These are phyloP conservation scores for Leptothorax acervorum DNA, from an alignment of 2,888 invertebrate species.

Conservation along the genomic window DNA sequence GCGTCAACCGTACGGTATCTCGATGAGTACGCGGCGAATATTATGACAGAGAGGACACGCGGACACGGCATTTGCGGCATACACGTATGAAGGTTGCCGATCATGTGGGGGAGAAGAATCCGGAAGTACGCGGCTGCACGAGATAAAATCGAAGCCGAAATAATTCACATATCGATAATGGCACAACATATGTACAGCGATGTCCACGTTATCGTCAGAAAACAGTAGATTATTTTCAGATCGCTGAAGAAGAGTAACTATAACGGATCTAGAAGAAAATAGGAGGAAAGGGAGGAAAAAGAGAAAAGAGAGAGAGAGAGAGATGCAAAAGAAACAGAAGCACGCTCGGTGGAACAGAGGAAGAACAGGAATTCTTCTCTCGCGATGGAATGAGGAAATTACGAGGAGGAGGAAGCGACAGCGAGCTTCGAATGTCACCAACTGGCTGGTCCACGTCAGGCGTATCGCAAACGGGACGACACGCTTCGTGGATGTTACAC, in stretches of 20 bases:
- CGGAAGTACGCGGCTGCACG: not conserved
- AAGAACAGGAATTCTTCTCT: slow-evolving; percentile 38
- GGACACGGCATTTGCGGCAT: not conserved
- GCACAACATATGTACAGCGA: not conserved
- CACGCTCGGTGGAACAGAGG: not conserved
- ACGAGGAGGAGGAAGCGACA: slow-evolving; percentile 70
- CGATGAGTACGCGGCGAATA: slow-evolving; percentile 43
- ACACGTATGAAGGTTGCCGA: not conserved
- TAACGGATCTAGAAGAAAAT: slow-evolving; percentile 7
- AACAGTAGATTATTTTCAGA: not conserved
- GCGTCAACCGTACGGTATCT: slow-evolving; percentile 59
- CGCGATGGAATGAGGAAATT: slow-evolving; percentile 78
- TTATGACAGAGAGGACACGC: slow-evolving; percentile 34
- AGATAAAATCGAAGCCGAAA: slow-evolving; percentile 13
- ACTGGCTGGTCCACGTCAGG: slow-evolving; percentile 75
- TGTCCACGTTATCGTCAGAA: not conserved
- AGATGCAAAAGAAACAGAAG: slow-evolving; percentile 38
- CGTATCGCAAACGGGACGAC: slow-evolving; percentile 79
- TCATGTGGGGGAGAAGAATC: not conserved
- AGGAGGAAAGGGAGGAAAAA: slow-evolving; percentile 5
- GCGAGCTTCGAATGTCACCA: slow-evolving; percentile 77
- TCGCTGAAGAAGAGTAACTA: slow-evolving; percentile 30
- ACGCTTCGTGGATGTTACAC: slow-evolving; percentile 76
- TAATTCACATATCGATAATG: not conserved
- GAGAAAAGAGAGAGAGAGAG: not conserved